phyloP scores from a whole-genome alignment of 2,113 vertebrate species.

The Caloenas nicobarica region DNA sequence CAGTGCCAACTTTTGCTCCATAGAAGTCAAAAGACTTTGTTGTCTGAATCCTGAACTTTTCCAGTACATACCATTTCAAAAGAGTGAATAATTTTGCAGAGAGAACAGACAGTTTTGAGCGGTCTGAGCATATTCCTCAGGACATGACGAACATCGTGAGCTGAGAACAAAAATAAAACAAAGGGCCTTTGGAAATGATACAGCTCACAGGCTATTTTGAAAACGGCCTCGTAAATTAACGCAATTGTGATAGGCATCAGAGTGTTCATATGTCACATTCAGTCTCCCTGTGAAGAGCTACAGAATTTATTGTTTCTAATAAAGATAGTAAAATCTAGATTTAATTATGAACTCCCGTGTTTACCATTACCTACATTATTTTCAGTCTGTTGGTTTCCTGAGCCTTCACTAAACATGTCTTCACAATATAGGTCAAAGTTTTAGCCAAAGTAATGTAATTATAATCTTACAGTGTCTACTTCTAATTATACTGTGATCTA shows the following conservation, averaged over 20 bases:
- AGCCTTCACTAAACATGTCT: constrained; percentile 37
- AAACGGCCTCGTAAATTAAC: neutral
- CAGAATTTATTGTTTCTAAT: neutral
- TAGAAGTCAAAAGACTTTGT: neutral
- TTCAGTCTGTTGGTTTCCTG: constrained; percentile 10
- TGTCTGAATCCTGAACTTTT: neutral
- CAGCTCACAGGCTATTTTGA: neutral
- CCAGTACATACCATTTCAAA: constrained; percentile 1
- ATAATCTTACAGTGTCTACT: constrained; percentile 10
- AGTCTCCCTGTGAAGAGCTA: neutral
- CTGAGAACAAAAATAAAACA: constrained; percentile 12
- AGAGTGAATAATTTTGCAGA: neutral
- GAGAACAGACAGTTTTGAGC: neutral
- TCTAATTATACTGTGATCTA: constrained; percentile 48
- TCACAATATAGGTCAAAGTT: constrained; percentile 32
- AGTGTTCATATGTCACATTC: neutral
- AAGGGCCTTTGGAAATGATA: neutral
- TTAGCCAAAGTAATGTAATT: constrained; percentile 23
- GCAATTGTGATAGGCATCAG: neutral
- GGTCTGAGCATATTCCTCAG: neutral
- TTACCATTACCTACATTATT: neutral
- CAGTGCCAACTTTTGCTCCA: neutral
- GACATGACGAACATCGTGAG: neutral
- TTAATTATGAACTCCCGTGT: neutral
- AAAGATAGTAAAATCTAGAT: neutral